These are phyloP conservation scores for Nycteola revayana DNA, from an alignment of 2,888 invertebrate species.

Conservation along the genomic window DNA sequence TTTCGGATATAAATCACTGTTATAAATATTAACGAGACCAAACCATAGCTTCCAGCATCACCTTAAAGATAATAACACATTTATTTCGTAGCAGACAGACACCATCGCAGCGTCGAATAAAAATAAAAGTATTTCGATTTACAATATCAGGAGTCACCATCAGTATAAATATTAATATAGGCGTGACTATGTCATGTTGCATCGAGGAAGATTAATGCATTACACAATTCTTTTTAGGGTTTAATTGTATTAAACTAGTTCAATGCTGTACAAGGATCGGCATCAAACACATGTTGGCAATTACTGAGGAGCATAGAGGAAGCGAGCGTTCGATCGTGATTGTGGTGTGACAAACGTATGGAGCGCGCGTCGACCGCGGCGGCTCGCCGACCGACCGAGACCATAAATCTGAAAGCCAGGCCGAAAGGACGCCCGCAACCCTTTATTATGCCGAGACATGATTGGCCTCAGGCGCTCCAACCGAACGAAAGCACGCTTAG, in stretches of 20 bases:
- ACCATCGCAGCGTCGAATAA: conserved; percentile 24
- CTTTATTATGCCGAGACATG: conserved; percentile 78
- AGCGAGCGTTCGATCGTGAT: conserved; percentile 52
- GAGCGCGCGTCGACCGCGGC: conserved; percentile 55
- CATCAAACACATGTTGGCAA: conserved; percentile 49
- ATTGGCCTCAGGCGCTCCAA: conserved; percentile 74
- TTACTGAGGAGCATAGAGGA: conserved; percentile 44
- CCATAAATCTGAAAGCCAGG: conserved; percentile 69
- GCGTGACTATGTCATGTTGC: conserved; percentile 60
- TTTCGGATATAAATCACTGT: conserved; percentile 5
- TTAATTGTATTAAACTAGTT: conserved; percentile 27
- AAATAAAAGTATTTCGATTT: conserved; percentile 35
- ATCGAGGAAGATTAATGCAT: conserved; percentile 52
- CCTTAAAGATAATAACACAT: conserved; percentile 20
- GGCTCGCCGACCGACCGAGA: conserved; percentile 43
- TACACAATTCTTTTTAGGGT: conserved; percentile 36
- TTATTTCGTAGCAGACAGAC: conserved; percentile 25
- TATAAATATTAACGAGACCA: conserved; percentile 6
- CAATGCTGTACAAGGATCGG: conserved; percentile 8
- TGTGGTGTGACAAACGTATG: conserved; percentile 71
- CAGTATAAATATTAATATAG: conserved; percentile 69
- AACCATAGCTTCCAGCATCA: conserved; percentile 20
- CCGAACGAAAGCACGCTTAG: conserved; percentile 67
- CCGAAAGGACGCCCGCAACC: conserved; percentile 69
- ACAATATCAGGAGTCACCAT: conserved; percentile 48